Base-by-base conservation (phyloP, 2,113 vertebrate genomes). In the Cryptotis parvus region DNA sequence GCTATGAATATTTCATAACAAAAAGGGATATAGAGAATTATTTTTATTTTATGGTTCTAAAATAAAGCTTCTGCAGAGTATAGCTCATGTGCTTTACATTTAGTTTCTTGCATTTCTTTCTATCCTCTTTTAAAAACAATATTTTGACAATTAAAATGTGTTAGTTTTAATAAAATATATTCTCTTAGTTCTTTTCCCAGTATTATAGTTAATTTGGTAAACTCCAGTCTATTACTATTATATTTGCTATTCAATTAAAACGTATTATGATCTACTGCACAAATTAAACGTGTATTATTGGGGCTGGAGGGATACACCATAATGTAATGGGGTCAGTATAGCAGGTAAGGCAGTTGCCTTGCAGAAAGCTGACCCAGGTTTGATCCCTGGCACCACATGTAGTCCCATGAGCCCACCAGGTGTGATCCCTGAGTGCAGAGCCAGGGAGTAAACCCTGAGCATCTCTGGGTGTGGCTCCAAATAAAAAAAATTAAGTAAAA, bases 181-280 rank as follows among this genome's bases (percentile, higher is more conserved):
- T 84, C 29, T 90, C 65, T 74, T 73, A 68, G 77, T 89, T 94
- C 33, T 73, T 92, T 68, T 35, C 52, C 37, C 75, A n/a, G 35
- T 68, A 58, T 70, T 12, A 22, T 72, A 52, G 89, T 79, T 91
- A 94, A 93, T 82, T 87, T 86, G 66, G 52, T 31, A 16, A 89
- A 31, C 73, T 52, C n/a, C 84, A 80, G 84, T 75, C 61, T 83
- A 68, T 91, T 94, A 82, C 75, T 83, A 11, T 85, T 88, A 84
- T 76, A 91, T 86, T 89, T 92, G 49, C 84, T 91, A 24, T 83
- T 84, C 61, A 89, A 76, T 72, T 66, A 74, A 43, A 93, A 79
- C 91, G 70, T 75, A 78, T 88, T 85, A 79, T 85, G 74, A 94
- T 78, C 66, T 83, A 66, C 75, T 76, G 24, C 52, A 89, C 84